phyloP scores from a whole-genome alignment of 1,140 invertebrate genomes.

The Colletes latitarsis region DNA sequence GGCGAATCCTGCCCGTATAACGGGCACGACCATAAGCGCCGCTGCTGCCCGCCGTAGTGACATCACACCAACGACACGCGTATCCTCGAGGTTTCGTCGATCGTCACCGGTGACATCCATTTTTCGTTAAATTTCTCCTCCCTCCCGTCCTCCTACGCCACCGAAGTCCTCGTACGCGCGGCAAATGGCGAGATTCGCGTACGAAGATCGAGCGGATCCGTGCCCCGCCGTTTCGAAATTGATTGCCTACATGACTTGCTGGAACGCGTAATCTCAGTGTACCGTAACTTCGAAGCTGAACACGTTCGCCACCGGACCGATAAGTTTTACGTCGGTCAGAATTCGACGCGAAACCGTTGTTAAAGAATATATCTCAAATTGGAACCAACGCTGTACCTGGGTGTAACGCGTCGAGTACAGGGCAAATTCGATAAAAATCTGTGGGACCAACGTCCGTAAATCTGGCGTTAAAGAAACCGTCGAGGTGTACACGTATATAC shows the following conservation, averaged over 20 bases:
- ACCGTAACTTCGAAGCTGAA: neutral
- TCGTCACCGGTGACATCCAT: neutral
- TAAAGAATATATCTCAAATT: neutral
- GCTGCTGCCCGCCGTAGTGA: neutral
- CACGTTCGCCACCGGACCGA: neutral
- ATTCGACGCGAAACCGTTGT: neutral
- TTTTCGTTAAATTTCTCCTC: neutral
- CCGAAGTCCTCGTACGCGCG: no score
- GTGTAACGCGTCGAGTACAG: no score
- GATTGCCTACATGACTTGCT: neutral
- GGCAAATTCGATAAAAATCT: no score
- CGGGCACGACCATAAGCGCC: conserved; percentile 14
- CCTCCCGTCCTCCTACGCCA: no score
- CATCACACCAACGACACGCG: neutral
- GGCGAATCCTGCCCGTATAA: conserved; percentile 19
- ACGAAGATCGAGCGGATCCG: neutral
- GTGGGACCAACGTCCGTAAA: no score
- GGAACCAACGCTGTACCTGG: no score
- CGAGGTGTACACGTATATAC: no score
- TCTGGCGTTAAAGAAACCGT: no score
- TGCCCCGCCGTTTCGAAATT: neutral
- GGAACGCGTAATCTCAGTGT: neutral
- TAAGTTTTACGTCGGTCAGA: neutral
- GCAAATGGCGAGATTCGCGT: conserved; percentile 17
- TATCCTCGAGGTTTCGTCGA: neutral